Conservation (phyloP, 2,888 invertebrate species). For the Meiosimyza platycephala region DNA sequence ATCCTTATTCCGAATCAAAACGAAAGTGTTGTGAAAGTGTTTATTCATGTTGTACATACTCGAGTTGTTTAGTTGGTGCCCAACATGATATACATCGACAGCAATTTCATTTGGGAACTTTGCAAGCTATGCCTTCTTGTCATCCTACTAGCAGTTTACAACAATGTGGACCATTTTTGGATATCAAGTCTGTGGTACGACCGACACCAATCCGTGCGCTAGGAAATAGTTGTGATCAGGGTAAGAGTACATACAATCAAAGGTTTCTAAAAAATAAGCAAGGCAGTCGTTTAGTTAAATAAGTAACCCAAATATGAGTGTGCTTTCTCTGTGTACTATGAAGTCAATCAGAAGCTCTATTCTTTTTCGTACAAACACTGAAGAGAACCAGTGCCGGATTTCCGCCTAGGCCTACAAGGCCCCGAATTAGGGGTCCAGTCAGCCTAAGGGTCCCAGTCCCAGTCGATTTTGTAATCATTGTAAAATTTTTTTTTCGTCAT, state of each 20-base stretch:
- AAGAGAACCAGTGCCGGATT: no score
- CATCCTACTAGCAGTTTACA: not conserved
- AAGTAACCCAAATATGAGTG: no score
- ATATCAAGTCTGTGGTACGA: slow-evolving; percentile 60
- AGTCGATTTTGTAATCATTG: no score
- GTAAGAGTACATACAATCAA: slow-evolving; percentile 47
- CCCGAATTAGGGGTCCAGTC: no score
- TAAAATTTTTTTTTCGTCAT: no score
- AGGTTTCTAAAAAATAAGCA: not conserved
- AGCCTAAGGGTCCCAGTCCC: no score
- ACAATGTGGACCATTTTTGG: slow-evolving; percentile 48
- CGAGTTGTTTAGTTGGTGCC: slow-evolving; percentile 50
- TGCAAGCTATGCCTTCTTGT: slow-evolving; percentile 23
- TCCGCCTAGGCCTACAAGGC: no score
- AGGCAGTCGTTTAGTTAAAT: no score
- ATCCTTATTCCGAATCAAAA: slow-evolving; percentile 7
- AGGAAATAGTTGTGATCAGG: slow-evolving; percentile 52
- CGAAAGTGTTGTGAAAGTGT: slow-evolving; percentile 51
- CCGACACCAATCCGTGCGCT: slow-evolving; percentile 61
- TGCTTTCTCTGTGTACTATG: no score
- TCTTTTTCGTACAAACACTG: no score
- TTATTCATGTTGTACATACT: slow-evolving; percentile 55
- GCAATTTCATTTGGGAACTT: slow-evolving; percentile 14
- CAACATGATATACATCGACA: slow-evolving; percentile 35
- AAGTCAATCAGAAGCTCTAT: no score